These are phyloP conservation scores for Microplitis mediator DNA, from an alignment of 1,140 invertebrate species.

Conservation along the genomic window DNA sequence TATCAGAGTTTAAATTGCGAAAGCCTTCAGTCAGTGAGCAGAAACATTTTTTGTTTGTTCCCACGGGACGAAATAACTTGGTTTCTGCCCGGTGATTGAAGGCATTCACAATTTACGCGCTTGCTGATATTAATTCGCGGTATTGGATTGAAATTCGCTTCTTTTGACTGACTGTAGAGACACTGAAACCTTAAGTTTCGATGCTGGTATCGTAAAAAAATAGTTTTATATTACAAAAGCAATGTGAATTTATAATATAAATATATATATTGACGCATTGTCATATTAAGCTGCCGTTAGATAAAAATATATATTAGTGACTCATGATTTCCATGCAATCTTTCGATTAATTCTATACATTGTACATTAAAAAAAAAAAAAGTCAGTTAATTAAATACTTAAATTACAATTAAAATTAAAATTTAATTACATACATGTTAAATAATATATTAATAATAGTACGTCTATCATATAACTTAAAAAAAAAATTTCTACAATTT, in stretches of 20 bases:
- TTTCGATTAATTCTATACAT: neutral
- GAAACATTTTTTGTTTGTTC: too few relatives aligned
- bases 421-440: neutral
- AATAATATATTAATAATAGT: neutral
- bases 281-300: neutral
- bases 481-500: conserved; percentile 22
- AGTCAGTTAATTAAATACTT: neutral
- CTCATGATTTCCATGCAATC: conserved; percentile 19
- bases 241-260: neutral
- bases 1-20: too few relatives aligned
- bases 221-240: neutral
- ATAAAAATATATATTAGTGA: conserved; percentile 30
- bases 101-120: too few relatives aligned
- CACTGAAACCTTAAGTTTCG: too few relatives aligned
- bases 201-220: too few relatives aligned
- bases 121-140: too few relatives aligned
- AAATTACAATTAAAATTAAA: neutral
- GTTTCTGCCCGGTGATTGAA: too few relatives aligned
- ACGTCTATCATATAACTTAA: neutral
- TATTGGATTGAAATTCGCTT: too few relatives aligned
- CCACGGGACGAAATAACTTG: too few relatives aligned
- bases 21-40: too few relatives aligned
- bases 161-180: too few relatives aligned
- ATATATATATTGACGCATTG: neutral
- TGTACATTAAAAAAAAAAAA: neutral